These are phyloP conservation scores for Chaetodon auriga DNA, from an alignment of 2,113 vertebrate species.

Conservation along the genomic window DNA sequence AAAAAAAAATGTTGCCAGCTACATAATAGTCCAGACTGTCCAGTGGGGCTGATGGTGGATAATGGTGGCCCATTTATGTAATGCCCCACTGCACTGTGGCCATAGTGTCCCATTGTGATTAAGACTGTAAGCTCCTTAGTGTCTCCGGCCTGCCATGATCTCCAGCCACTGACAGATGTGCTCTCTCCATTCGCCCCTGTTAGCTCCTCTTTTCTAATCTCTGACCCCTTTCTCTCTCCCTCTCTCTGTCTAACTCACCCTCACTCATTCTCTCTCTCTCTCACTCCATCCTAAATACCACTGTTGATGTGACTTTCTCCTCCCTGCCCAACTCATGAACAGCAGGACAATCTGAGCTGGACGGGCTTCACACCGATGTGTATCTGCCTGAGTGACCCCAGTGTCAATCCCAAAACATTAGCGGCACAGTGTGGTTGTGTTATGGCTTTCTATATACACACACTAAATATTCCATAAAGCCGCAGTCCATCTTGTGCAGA, in stretches of 20 bases:
- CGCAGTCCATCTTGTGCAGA: neutral
- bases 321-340: conserved; percentile 37
- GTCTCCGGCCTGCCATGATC: conserved; percentile 70
- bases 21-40: conserved; percentile 40
- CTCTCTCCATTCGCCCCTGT: conserved; percentile 58
- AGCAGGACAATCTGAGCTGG: conserved; percentile 31
- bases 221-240: conserved; percentile 69
- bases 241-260: conserved; percentile 39
- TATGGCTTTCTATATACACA: neutral
- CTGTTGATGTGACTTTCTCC: conserved; percentile 40
- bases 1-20: neutral
- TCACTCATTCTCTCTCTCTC: conserved; percentile 24
- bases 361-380: neutral
- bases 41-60: conserved; percentile 57
- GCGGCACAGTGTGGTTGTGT: conserved; percentile 3
- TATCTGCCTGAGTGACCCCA: conserved; percentile 18
- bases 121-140: conserved; percentile 83
- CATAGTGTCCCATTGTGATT: conserved; percentile 80
- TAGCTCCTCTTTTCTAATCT: conserved; percentile 73
- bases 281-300: conserved; percentile 28
- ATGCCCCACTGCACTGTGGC: conserved; percentile 66
- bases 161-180: conserved; percentile 80
- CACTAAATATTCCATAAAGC: neutral
- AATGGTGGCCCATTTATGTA: conserved; percentile 75
- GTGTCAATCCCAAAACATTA: conserved; percentile 40